Percentiles rank a stretch among this genome's conserved stretches.
Evolutionary conservation across 2,113 vertebrate species (phyloP).

Genomic region (zebrafish (Danio rerio)): DNA sequence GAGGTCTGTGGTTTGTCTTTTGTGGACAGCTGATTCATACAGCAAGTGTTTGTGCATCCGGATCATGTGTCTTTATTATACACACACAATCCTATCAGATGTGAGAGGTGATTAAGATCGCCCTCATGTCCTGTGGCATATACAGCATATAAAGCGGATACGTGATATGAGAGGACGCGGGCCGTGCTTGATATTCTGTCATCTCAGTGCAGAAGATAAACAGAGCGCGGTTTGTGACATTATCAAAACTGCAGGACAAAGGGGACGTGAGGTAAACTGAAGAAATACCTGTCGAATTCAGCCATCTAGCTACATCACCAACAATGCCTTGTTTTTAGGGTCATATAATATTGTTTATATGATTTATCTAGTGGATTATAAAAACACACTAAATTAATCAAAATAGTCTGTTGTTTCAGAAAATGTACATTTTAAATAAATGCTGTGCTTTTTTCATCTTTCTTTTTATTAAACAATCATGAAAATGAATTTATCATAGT

Average conservation of each 20-base stretch:
- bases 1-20: slow-evolving; percentile 10
- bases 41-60: background rate
- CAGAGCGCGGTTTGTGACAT: background rate
- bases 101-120: slow-evolving; percentile 3
- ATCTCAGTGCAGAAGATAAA: slow-evolving; percentile 3
- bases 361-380: too few relatives aligned
- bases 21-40: slow-evolving; percentile 18
- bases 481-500: too few relatives aligned
- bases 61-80: slow-evolving; percentile 20
- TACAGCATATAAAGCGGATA: background rate
- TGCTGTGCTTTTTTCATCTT: too few relatives aligned
- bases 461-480: too few relatives aligned
- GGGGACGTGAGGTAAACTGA: background rate
- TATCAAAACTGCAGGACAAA: background rate
- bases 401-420: too few relatives aligned
- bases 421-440: too few relatives aligned
- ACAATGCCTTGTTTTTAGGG: background rate
- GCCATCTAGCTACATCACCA: background rate
- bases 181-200: background rate
- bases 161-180: background rate
- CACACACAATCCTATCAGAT: slow-evolving; percentile 30
- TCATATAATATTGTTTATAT: background rate
- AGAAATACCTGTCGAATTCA: background rate
- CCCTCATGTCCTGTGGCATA: background rate
- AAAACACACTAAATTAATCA: too few relatives aligned